phyloP scores from a whole-genome alignment of 2,113 vertebrate species.

The Grammomys dolichurus region DNA sequence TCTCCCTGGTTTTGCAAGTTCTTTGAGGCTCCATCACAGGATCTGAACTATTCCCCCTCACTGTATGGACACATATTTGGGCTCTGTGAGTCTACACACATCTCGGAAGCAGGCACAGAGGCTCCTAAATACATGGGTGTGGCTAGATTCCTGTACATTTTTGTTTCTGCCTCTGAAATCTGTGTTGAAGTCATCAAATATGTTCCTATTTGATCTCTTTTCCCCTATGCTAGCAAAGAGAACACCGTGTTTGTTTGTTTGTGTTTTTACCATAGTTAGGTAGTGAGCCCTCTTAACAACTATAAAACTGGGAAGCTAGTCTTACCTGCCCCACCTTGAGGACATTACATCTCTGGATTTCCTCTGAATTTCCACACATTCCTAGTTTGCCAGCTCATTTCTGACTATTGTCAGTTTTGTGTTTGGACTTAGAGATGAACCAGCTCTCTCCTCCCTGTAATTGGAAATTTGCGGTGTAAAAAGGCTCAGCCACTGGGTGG shows the following conservation, averaged over 20 bases:
- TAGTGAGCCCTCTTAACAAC: background rate
- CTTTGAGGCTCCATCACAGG: background rate
- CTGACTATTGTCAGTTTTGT: background rate
- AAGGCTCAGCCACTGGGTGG: slow-evolving; percentile 73
- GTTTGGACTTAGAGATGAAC: background rate
- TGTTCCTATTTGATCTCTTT: slow-evolving; percentile 12
- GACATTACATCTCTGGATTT: background rate
- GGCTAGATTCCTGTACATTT: background rate
- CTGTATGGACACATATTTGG: background rate
- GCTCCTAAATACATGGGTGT: background rate
- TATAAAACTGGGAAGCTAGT: background rate
- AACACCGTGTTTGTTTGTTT: background rate
- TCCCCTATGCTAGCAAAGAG: background rate
- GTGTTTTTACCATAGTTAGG: background rate
- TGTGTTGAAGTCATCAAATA: background rate
- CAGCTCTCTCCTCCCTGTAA: background rate
- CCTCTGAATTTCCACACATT: background rate
- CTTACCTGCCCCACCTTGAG: background rate
- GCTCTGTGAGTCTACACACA: background rate
- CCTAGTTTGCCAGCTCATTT: background rate
- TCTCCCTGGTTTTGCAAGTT: background rate
- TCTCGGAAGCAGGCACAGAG: background rate
- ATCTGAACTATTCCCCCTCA: background rate
- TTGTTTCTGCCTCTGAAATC: background rate
- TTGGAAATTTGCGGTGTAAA: background rate